A percentile compares a stretch with the other conserved stretches of the same genome.
These are phyloP conservation scores for Proterorhinus semilunaris DNA, from an alignment of 2,113 vertebrate genomes.

Conservation along the genomic window DNA sequence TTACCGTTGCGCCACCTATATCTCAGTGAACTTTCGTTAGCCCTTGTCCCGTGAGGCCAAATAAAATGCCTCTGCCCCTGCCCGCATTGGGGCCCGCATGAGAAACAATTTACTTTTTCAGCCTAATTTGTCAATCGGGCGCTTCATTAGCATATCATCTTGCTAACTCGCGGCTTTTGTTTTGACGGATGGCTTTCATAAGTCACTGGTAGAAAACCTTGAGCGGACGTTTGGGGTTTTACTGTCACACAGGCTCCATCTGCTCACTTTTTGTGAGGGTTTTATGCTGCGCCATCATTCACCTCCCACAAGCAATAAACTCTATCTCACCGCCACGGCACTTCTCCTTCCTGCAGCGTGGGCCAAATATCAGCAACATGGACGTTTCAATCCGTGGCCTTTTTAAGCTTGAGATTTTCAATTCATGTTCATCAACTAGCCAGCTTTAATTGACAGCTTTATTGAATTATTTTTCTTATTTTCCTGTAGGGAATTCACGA, in stretches of 20 bases:
- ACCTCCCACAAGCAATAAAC: slow-evolving; percentile 79
- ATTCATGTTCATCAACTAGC: slow-evolving; percentile 30
- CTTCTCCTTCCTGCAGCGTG: slow-evolving; percentile 37
- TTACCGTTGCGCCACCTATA: slow-evolving; percentile 6
- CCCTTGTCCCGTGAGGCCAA: slow-evolving; percentile 44
- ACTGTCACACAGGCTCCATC: slow-evolving; percentile 81
- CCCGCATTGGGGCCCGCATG: slow-evolving; percentile 44
- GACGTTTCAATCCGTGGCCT: slow-evolving; percentile 35
- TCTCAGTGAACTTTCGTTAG: slow-evolving; percentile 29
- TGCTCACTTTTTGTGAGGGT: slow-evolving; percentile 73
- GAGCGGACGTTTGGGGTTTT: slow-evolving; percentile 78
- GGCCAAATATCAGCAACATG: slow-evolving; percentile 46
- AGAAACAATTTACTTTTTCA: slow-evolving; percentile 73
- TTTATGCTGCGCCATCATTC: slow-evolving; percentile 79
- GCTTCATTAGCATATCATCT: slow-evolving; percentile 79
- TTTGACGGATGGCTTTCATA: slow-evolving; percentile 82
- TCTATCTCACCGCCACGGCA: slow-evolving; percentile 54
- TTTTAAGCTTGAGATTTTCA: slow-evolving; percentile 34
- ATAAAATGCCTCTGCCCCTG: slow-evolving; percentile 48
- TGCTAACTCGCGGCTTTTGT: slow-evolving; percentile 72
- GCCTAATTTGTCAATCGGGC: slow-evolving; percentile 70
- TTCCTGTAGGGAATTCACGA: too few relatives aligned
- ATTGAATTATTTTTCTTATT: too few relatives aligned
- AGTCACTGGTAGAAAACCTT: slow-evolving; percentile 78
- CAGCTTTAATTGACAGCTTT: background rate